These are phyloP conservation scores for Whitmania pigra DNA, from an alignment of 1,140 invertebrate genomes.

Conservation along the genomic window DNA sequence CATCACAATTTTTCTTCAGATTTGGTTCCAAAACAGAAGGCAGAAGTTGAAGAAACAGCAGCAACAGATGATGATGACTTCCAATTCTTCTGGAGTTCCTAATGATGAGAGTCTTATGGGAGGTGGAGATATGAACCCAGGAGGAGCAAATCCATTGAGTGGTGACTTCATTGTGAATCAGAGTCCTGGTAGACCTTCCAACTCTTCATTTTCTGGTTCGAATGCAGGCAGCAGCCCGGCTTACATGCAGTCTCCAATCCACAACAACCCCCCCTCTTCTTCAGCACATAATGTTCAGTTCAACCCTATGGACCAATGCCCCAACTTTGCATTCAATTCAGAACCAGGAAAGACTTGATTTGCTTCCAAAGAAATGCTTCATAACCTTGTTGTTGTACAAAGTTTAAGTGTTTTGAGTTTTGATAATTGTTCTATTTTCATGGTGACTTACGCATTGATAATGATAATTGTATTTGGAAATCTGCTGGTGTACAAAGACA, in stretches of 20 bases:
- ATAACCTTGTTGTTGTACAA: too few relatives aligned
- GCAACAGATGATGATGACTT: background rate
- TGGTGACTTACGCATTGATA: too few relatives aligned
- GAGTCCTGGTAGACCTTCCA: conserved; percentile 4
- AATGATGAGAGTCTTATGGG: background rate
- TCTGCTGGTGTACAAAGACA: too few relatives aligned
- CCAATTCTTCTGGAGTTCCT: background rate
- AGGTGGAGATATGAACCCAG: background rate
- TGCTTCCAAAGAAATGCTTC: conserved; percentile 5
- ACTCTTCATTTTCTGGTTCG: conserved; percentile 7
- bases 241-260: conserved; percentile 10
- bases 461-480: too few relatives aligned
- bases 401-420: too few relatives aligned
- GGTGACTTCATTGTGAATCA: too few relatives aligned
- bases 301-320: background rate
- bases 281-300: conserved; percentile 1
- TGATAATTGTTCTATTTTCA: too few relatives aligned
- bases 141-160: background rate
- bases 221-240: conserved; percentile 9
- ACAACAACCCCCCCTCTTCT: conserved; percentile 4
- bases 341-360: conserved; percentile 9
- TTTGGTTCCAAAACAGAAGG: conserved; percentile 13
- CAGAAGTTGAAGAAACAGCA: conserved; percentile 11
- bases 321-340: conserved; percentile 2
- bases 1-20: background rate